Conservation (phyloP, 2,888 invertebrate genomes). For the Dichetophora obliterata region DNA sequence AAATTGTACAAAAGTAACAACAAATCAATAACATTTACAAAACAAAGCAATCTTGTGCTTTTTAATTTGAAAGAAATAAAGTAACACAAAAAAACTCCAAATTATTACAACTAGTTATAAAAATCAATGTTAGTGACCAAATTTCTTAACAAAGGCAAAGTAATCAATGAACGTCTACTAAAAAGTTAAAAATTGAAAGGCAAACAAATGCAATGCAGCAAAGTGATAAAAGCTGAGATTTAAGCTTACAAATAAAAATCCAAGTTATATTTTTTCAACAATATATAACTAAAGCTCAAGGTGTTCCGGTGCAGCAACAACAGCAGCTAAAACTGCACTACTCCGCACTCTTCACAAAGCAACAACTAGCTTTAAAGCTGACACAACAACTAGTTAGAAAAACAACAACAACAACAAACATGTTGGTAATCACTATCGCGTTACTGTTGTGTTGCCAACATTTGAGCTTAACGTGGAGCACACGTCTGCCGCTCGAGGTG, state of each 20-base stretch:
- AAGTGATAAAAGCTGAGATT: too few relatives aligned
- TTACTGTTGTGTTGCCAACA: conserved; percentile 53
- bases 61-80: conserved; percentile 18
- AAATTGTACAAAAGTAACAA: conserved; percentile 1
- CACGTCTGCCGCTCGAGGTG: conserved; percentile 68
- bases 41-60: conserved; percentile 22
- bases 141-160: not conserved
- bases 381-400: conserved; percentile 21
- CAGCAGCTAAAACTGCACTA: too few relatives aligned
- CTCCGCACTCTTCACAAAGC: conserved; percentile 10
- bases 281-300: conserved; percentile 49
- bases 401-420: conserved; percentile 46
- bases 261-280: not conserved
- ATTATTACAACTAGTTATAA: not conserved
- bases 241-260: conserved; percentile 16
- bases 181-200: not conserved
- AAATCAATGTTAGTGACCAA: conserved; percentile 21
- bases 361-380: conserved; percentile 3
- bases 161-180: conserved; percentile 4
- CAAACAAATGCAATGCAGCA: not conserved
- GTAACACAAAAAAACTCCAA: conserved; percentile 32
- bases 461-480: conserved; percentile 58
- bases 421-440: conserved; percentile 50
- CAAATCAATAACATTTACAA: conserved; percentile 16
- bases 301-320: conserved; percentile 48